phyloP scores from a whole-genome alignment of 2,888 invertebrate species.

The Clunio marinus region DNA sequence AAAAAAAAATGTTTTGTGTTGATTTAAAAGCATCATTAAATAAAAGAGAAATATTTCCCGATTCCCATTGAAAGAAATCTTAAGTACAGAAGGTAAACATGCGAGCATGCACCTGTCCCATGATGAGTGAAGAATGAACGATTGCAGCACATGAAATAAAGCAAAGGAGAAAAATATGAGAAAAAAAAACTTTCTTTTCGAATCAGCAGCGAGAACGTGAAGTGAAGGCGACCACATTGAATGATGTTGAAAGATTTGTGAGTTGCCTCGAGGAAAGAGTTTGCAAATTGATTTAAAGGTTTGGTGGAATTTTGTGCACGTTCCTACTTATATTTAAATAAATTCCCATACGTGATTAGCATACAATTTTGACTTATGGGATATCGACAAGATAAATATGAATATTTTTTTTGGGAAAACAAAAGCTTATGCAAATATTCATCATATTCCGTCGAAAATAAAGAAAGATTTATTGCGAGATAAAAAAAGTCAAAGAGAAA shows the following conservation, averaged over 20 bases:
- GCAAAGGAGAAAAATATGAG: neutral
- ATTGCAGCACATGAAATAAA: neutral
- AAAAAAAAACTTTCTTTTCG: conserved; percentile 36
- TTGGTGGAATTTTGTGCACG: no score
- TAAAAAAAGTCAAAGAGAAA: no score
- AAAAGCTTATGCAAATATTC: neutral
- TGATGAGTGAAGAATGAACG: no score
- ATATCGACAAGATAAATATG: no score
- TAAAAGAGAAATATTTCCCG: no score
- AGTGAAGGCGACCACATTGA: no score
- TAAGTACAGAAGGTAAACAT: neutral
- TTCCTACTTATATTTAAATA: no score
- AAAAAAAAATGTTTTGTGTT: neutral
- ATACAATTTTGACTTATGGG: no score
- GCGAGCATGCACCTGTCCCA: conserved; percentile 14
- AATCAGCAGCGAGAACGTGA: neutral
- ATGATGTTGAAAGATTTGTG: neutral
- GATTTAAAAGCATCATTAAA: neutral
- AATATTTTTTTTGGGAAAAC: neutral
- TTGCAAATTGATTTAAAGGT: neutral
- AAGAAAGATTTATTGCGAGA: no score
- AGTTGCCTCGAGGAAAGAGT: no score
- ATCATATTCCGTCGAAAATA: no score
- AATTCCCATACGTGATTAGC: conserved; percentile 23
- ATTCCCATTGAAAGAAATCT: neutral